These are phyloP conservation scores for Bombus terrestris DNA, from an alignment of 1,140 invertebrate genomes.

Conservation along the genomic window DNA sequence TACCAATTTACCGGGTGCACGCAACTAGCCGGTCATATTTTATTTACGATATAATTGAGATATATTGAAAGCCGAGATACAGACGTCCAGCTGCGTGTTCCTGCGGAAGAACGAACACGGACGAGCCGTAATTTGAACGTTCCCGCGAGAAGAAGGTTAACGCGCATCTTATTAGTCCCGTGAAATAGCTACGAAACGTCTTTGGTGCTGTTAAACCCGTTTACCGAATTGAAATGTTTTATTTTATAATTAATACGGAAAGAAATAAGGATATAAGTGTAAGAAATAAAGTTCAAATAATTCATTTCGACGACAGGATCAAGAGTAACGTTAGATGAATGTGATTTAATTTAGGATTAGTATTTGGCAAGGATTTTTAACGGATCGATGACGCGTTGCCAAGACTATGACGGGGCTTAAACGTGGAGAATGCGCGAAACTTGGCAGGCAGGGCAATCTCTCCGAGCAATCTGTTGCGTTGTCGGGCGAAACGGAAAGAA, in stretches of 20 bases:
- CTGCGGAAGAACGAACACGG: conserved; percentile 55
- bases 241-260: neutral
- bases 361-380: neutral
- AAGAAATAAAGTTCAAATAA: neutral
- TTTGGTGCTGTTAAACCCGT: neutral
- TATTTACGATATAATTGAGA: conserved; percentile 81
- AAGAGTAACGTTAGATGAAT: neutral
- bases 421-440: neutral
- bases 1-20: conserved; percentile 76
- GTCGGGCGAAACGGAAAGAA: conserved; percentile 36
- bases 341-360: neutral
- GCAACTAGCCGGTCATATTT: conserved; percentile 78
- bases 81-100: conserved; percentile 74
- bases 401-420: neutral
- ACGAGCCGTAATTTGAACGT: conserved; percentile 66
- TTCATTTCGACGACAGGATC: neutral
- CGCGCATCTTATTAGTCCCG: conserved; percentile 61
- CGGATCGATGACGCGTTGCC: neutral
- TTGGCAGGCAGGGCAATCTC: conserved; percentile 6
- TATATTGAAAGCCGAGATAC: conserved; percentile 78
- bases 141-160: conserved; percentile 57
- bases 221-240: neutral
- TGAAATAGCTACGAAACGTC: neutral
- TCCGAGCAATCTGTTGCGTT: conserved; percentile 43
- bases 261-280: neutral